Base-by-base conservation (phyloP, 2,113 vertebrate genomes). In the Apeltes quadracus region DNA sequence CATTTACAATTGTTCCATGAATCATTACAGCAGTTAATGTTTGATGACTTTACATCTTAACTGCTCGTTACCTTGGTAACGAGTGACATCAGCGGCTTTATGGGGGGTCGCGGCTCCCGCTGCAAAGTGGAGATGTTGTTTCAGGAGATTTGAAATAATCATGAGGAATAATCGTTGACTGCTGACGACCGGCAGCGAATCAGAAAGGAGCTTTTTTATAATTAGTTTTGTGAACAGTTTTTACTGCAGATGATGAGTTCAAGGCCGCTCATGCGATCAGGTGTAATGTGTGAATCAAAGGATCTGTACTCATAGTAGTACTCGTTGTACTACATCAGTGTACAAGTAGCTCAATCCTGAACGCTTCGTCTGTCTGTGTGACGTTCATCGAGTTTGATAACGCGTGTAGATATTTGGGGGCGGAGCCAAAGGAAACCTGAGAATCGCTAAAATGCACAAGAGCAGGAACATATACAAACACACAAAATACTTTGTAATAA, bases 11-110 rank as follows among this genome's bases (percentile, higher is more conserved):
- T 59, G 63, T 44, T n/a, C 25, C n/a, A 5, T 64, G 58, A 77
- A 72, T 72, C 63, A 64, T 62, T 63, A 8, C 0, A 2, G 10
- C 71, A 54, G 78, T 88, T 79, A 90, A 90, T 88, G 75, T 78
- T 86, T 86, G 14, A 74, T 22, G 4, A 54, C 3, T 86, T 85
- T 84, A 87, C 78, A 44, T 46, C 43, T 66, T 50, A 3, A 29
- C 29, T 61, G 4, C 5, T 61, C 34, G 55, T 54, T 22, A 23
- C 3, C 2, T n/a, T 11, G 57, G 66, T 11, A 69, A 32, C 66
- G n/a, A 48, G 80, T 38, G 72, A 48, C 65, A 22, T 29, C 65
- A 27, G 74, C 43, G 7, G 50, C 3, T 81, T 64, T 54, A 58
- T 9, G 0, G 13, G 16, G 1, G 48, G 41, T 57, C 18, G 38